Evolutionary conservation across 1,140 invertebrate genomes (phyloP).

Genomic region (Aphidius gifuensis): DNA sequence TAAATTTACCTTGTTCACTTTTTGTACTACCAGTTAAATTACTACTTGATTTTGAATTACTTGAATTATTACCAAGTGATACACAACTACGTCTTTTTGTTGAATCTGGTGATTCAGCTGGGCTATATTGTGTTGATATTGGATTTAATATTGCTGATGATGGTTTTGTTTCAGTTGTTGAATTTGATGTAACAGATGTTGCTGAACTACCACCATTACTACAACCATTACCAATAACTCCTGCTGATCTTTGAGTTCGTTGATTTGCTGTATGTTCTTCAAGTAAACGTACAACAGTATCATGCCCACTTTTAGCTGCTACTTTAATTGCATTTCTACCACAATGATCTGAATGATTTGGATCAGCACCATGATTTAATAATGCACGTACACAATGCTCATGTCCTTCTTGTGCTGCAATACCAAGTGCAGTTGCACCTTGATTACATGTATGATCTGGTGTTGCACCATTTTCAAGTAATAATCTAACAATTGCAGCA

Average conservation of each 20-base stretch:
- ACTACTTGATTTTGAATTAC: constrained; percentile 69
- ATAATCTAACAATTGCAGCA: constrained; percentile 74
- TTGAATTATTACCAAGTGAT: constrained; percentile 68
- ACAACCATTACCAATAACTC: constrained; percentile 27
- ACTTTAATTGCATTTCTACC: constrained; percentile 77
- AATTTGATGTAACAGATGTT: constrained; percentile 62
- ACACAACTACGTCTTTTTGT: constrained; percentile 70
- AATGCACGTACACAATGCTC: constrained; percentile 85
- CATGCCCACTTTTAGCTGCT: constrained; percentile 74
- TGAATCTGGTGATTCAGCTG: constrained; percentile 64
- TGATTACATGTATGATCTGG: constrained; percentile 91
- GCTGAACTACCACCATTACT: constrained; percentile 58
- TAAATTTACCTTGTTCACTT: constrained; percentile 60
- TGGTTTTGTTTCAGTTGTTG: constrained; percentile 69
- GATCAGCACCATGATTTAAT: constrained; percentile 86
- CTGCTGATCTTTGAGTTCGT: constrained; percentile 44
- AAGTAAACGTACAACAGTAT: constrained; percentile 67
- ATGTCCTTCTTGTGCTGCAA: constrained; percentile 70
- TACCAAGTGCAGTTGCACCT: constrained; percentile 85
- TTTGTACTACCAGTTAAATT: constrained; percentile 68
- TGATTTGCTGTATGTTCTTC: constrained; percentile 58
- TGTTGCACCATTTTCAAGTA: constrained; percentile 74
- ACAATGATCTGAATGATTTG: constrained; percentile 87
- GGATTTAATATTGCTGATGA: constrained; percentile 63
- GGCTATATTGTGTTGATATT: constrained; percentile 51